Evolutionary conservation across 2,888 invertebrate species (phyloP).

Genomic region (Nemotelus nigrinus): DNA sequence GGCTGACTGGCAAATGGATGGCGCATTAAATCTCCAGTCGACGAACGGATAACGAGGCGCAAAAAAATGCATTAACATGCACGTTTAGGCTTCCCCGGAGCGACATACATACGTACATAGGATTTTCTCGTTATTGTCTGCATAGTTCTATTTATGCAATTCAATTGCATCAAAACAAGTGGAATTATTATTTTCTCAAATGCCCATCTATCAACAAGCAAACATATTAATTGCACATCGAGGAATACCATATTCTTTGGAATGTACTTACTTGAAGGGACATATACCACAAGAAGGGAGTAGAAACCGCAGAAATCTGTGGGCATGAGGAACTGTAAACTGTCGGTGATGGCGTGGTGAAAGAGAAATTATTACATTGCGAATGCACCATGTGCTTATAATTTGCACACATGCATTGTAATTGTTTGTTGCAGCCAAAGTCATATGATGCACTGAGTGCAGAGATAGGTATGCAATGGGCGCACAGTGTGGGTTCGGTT

Average conservation of each 20-base stretch:
- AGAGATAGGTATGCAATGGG: too few relatives aligned
- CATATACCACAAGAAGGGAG: neutral
- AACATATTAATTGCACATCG: conserved; percentile 36
- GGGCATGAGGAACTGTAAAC: conserved; percentile 1
- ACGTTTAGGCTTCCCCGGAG: conserved; percentile 10
- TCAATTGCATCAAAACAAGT: conserved; percentile 16
- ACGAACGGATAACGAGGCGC: neutral
- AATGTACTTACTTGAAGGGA: neutral
- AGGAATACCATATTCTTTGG: neutral
- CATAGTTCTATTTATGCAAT: conserved; percentile 7
- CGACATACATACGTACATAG: neutral
- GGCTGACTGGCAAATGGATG: too few relatives aligned
- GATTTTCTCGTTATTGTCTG: neutral
- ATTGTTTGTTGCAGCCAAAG: conserved; percentile 3
- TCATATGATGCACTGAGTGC: neutral
- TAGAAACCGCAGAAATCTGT: neutral
- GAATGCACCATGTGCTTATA: conserved; percentile 40
- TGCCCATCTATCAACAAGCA: conserved; percentile 42
- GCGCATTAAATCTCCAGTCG: neutral
- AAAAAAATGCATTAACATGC: conserved; percentile 35
- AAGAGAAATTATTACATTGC: conserved; percentile 43
- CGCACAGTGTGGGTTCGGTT: neutral
- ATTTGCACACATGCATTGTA: conserved; percentile 27
- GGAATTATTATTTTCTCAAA: conserved; percentile 32
- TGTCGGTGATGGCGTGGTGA: conserved; percentile 11